Percentiles rank a stretch among this genome's conserved stretches.
Evolutionary conservation across 2,888 invertebrate species (phyloP).

Genomic region (Apeira syringaria): DNA sequence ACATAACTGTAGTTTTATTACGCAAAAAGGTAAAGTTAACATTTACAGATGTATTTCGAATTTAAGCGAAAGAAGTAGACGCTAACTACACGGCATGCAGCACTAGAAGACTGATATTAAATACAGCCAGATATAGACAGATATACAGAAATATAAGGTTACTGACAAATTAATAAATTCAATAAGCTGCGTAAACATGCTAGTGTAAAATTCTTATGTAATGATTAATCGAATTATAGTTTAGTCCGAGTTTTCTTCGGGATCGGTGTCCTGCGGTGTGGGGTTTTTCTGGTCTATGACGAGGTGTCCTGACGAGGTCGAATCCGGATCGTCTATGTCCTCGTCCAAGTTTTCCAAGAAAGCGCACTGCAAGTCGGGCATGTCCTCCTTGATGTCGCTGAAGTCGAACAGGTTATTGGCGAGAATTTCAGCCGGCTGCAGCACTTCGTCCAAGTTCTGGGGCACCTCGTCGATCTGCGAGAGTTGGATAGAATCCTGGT

Average conservation of each 20-base stretch:
- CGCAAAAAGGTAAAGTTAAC: not conserved
- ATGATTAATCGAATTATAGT: not conserved
- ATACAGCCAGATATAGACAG: too few species aligned
- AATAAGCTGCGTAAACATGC: too few species aligned
- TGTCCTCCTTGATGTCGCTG: slow-evolving; percentile 19
- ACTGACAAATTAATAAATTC: too few species aligned
- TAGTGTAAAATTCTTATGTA: too few species aligned
- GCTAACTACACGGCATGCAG: not conserved
- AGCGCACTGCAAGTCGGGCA: slow-evolving; percentile 32
- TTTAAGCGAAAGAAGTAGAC: not conserved
- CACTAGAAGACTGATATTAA: not conserved
- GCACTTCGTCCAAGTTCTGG: slow-evolving; percentile 17
- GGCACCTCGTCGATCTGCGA: slow-evolving; percentile 6
- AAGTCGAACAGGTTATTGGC: slow-evolving; percentile 30
- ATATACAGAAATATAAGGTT: too few species aligned
- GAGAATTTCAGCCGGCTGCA: slow-evolving; percentile 29
- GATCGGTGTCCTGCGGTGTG: slow-evolving; percentile 19
- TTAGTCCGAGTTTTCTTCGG: slow-evolving; percentile 8
- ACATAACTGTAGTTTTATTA: slow-evolving; percentile 37
- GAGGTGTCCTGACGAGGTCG: slow-evolving; percentile 7
- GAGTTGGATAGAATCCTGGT: slow-evolving; percentile 38
- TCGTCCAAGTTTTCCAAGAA: slow-evolving; percentile 32
- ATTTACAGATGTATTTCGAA: not conserved
- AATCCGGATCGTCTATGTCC: slow-evolving; percentile 19
- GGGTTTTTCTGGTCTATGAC: slow-evolving; percentile 15